Conservation (phyloP, 2,888 invertebrate genomes). For the Trachelus iudaicus region DNA sequence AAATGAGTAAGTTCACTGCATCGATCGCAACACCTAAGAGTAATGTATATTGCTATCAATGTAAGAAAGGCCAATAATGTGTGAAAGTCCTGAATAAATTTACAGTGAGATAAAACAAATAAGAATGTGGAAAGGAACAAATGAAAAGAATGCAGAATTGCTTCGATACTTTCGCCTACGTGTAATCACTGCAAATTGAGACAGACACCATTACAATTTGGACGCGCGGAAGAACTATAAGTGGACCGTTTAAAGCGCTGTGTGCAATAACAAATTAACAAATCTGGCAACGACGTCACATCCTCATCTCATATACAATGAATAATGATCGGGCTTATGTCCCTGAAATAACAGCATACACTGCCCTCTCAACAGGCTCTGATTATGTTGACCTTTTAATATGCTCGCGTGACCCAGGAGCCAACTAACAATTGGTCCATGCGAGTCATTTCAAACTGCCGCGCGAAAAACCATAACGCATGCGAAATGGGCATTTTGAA, state of each 20-base stretch:
- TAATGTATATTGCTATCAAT: background rate
- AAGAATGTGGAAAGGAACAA: background rate
- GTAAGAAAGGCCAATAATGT: background rate
- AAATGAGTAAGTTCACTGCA: background rate
- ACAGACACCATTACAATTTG: constrained; percentile 22
- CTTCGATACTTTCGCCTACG: constrained; percentile 19
- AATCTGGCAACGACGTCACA: constrained; percentile 52
- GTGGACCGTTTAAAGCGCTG: constrained; percentile 15
- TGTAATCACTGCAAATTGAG: constrained; percentile 6
- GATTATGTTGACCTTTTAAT: constrained; percentile 1
- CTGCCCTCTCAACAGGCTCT: background rate
- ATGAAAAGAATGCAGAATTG: background rate
- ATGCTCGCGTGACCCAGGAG: background rate
- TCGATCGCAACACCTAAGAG: background rate
- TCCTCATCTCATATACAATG: constrained; percentile 42
- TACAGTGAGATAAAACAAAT: background rate
- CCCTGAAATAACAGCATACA: constrained; percentile 28
- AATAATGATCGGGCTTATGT: constrained; percentile 14
- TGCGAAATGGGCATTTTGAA: background rate
- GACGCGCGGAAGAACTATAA: background rate
- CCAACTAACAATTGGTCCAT: background rate
- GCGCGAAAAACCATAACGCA: background rate
- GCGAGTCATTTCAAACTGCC: background rate
- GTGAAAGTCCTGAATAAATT: background rate
- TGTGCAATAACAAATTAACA: constrained; percentile 52